Evolutionary conservation across 2,888 invertebrate species (phyloP).

Genomic region (Rotaria sp.): DNA sequence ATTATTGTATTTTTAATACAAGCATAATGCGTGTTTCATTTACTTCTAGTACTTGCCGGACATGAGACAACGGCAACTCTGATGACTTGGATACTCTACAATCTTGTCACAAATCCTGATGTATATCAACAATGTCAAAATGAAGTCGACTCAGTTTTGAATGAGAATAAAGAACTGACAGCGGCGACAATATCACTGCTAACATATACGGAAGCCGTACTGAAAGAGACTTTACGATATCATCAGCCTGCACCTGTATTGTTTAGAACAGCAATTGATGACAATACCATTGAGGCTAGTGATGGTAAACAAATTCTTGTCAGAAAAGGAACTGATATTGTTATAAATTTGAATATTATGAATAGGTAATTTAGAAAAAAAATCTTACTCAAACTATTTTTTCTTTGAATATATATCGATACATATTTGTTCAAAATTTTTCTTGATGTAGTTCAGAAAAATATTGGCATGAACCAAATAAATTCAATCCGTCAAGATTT

Average conservation of each 20-base stretch:
- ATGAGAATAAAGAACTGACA: neutral
- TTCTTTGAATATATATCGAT: too few relatives aligned
- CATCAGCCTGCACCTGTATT: neutral
- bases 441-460: neutral
- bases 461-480: neutral
- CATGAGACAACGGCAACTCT: neutral
- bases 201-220: neutral
- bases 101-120: neutral
- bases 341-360: too few relatives aligned
- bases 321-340: neutral
- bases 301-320: neutral
- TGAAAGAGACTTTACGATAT: neutral
- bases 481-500: neutral
- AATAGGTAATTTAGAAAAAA: too few relatives aligned
- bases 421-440: too few relatives aligned
- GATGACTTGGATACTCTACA: neutral
- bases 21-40: neutral
- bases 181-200: neutral
- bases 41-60: neutral
- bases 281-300: neutral
- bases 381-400: too few relatives aligned
- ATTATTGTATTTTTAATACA: too few relatives aligned
- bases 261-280: neutral
- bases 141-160: neutral
- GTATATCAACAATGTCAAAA: neutral